Evolutionary conservation across 2,113 vertebrate species (phyloP).

Genomic region (Ammodytes marinus): DNA sequence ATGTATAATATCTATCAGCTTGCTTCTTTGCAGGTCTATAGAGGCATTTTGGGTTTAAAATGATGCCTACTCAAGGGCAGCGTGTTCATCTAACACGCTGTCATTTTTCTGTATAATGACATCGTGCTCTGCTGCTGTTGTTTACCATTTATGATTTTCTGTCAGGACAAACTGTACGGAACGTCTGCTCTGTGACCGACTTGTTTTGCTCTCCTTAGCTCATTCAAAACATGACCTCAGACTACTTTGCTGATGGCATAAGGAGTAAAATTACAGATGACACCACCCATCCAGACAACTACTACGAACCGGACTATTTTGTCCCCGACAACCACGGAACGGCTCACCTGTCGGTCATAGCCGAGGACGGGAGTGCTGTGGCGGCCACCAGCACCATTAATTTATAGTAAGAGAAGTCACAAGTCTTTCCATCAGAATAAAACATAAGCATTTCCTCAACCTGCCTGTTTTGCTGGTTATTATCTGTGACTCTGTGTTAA

Average conservation of each 20-base stretch:
- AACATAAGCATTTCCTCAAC: neutral
- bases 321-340: conserved; percentile 89
- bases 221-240: conserved; percentile 94
- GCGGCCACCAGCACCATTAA: conserved; percentile 98
- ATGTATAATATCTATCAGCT: neutral
- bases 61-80: neutral
- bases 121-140: neutral
- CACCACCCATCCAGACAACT: conserved; percentile 87
- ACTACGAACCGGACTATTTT: conserved; percentile 94
- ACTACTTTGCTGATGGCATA: conserved; percentile 90
- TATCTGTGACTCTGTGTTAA: neutral
- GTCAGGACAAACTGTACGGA: neutral
- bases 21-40: neutral
- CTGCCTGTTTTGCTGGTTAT: neutral
- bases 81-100: neutral
- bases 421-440: neutral
- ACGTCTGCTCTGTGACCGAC: conserved; percentile 23
- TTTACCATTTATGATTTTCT: neutral
- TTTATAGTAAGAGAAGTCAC: conserved; percentile 89
- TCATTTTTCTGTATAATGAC: neutral
- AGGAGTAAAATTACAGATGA: conserved; percentile 91
- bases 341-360: conserved; percentile 92
- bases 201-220: conserved; percentile 83
- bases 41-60: neutral
- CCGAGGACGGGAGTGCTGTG: conserved; percentile 95